Evolutionary conservation across 2,113 vertebrate species (phyloP), one percentile per base, ranked within the genome.

Genomic region (Eonycteris spelaea): DNA sequence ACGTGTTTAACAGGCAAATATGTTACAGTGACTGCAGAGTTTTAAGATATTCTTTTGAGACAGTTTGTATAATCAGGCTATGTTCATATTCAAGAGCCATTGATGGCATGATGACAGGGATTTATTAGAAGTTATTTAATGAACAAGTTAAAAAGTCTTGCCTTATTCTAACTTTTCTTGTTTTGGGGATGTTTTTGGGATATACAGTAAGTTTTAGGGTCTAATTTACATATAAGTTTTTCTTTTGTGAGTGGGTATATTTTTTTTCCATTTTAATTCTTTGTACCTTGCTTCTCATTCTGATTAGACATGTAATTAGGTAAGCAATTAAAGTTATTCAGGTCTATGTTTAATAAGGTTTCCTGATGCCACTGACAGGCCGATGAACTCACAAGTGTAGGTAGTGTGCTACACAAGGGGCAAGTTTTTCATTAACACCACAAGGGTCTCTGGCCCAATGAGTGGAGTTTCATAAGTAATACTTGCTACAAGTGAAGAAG

Each of bases 211-310:
- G 45, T 73, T 71, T 73, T 68, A 16, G 26, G 21, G 48, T 83
- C 71, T 38, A 57, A 71, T 90, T 26, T 90, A 18, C 85, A 40
- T 71, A 21, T 86, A 61, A 33, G n/a, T 80, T 67, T 92, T 87
- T 84, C 28, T 38, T 75, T 80, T 79, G 45, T 67, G 55, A 48
- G 53, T 30, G 65, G 43, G 26, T 84, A 15, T 38, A 26, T 35
- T 68, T 86, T 82, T 82, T 80, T 86, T 59, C 67, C 15, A 78
- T 35, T 80, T 85, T 83, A 88, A 65, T 89, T 80, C 15, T 92
- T 89, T 89, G 38, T 90, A 71, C 21, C 30, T 88, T 91, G 26
- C 35, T 70, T 93, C 93, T 86, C 91, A 82, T 95, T 90, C 74
- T 92, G 57, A 93, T 83, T 43, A 61, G 33, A 86, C 51, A 85